Evolutionary conservation across 30 jellyfish, hydroid and myxozoan species (phyloP).

Genomic region (Aurelia aurita): DNA sequence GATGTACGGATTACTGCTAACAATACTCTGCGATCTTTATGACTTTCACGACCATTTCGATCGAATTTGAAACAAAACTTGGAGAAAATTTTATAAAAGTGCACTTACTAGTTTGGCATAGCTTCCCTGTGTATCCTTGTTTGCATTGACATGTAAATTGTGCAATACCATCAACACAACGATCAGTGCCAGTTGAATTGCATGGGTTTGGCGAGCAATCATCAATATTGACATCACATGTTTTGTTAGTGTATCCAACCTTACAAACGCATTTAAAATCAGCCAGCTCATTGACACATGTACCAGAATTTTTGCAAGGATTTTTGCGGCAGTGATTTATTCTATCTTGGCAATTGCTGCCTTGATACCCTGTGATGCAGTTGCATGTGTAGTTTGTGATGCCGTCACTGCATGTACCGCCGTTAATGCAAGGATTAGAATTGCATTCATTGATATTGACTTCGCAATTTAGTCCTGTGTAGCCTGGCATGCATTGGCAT

Average conservation of each 20-base stretch:
- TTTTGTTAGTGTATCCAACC: conserved; percentile 56
- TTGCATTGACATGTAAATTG: conserved; percentile 41
- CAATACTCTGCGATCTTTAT: no score
- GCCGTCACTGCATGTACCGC: conserved; percentile 56
- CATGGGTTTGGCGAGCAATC: conserved; percentile 68
- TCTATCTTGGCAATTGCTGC: conserved; percentile 42
- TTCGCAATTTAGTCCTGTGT: conserved; percentile 59
- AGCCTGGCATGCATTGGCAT: conserved; percentile 73
- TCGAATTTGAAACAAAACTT: no score
- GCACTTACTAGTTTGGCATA: conserved; percentile 59
- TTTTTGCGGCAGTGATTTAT: conserved; percentile 51
- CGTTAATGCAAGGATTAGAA: conserved; percentile 64
- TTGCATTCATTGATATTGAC: conserved; percentile 55
- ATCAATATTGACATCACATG: conserved; percentile 52
- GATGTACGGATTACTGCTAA: no score
- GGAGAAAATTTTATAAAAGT: not conserved
- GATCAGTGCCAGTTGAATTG: conserved; percentile 47
- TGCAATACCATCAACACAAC: conserved; percentile 49
- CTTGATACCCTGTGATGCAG: conserved; percentile 62
- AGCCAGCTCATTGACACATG: conserved; percentile 54
- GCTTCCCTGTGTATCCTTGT: conserved; percentile 67
- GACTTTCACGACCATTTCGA: no score
- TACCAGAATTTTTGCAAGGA: conserved; percentile 58
- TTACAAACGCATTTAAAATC: conserved; percentile 54
- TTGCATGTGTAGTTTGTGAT: conserved; percentile 59